Evolutionary conservation across 1,140 invertebrate genomes (phyloP).

Genomic region (Anagrus nilaparvatae): DNA sequence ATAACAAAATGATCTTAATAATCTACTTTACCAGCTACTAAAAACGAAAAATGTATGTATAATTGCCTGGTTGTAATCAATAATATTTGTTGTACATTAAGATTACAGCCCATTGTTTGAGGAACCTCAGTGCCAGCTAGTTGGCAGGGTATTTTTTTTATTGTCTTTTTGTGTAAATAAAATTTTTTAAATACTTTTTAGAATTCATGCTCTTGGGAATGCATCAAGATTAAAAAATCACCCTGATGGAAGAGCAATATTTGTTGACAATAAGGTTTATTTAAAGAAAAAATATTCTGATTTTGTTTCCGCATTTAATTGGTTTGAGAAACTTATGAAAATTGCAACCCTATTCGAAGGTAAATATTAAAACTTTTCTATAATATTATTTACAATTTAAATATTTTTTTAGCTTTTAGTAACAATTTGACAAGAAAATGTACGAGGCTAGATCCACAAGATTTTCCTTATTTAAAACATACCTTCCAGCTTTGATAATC

Average conservation of each 20-base stretch:
- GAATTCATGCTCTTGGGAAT: conserved; percentile 82
- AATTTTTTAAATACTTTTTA: conserved; percentile 37
- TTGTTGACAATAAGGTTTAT: conserved; percentile 84
- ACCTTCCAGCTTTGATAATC: conserved; percentile 56
- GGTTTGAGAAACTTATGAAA: conserved; percentile 63
- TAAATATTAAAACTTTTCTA: too few relatives aligned
- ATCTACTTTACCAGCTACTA: too few relatives aligned
- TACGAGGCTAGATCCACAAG: conserved; percentile 47
- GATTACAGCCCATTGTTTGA: too few relatives aligned
- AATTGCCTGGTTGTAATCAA: too few relatives aligned
- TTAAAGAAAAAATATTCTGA: conserved; percentile 84
- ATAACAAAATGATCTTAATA: too few relatives aligned
- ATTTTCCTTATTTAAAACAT: conserved; percentile 66
- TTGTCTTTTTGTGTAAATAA: too few relatives aligned
- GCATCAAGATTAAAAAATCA: conserved; percentile 62
- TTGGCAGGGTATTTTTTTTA: too few relatives aligned
- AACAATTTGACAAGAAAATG: conserved; percentile 46
- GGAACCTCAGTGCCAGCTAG: too few relatives aligned
- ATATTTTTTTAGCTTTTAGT: conserved; percentile 36
- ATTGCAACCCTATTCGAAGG: conserved; percentile 55
- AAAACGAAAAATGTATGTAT: too few relatives aligned
- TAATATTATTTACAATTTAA: too few relatives aligned
- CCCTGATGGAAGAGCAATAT: conserved; percentile 85
- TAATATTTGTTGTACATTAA: too few relatives aligned
- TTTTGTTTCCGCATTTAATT: conserved; percentile 70